Base-by-base conservation (phyloP, 2,888 invertebrate genomes). In the Drosophila cognata region DNA sequence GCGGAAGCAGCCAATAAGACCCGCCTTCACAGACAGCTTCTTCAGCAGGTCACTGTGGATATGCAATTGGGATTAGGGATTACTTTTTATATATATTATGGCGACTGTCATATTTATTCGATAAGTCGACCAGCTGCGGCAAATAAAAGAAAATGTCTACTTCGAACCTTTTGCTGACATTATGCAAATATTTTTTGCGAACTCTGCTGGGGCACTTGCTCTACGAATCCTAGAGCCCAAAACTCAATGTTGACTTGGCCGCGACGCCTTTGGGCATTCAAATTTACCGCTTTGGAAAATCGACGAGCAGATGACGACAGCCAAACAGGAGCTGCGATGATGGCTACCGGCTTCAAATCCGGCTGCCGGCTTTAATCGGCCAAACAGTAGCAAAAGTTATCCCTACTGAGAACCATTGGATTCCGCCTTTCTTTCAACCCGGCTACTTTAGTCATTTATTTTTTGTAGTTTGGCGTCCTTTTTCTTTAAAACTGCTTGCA, bases 1-100 rank as follows among this genome's bases (percentile, higher is more conserved):
- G 85, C 98, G 95, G 93, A 98, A 98, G 93, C 99, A 99, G 31
- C 99, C 99, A 82, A 98, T 98, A 28, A 98, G 94, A 8, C 98
- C 98, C 94, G 97, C 97, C 80, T 96, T 96, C 1, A 97, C 97
- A 0, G 97, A 96, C 11, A 97, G 96, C 91, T 97, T 97, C 87
- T 96, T 96, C 21, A 97, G 93, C 73, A 97, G 95, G 90, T 97
- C 97, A 53, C 97, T 97, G 91, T 4, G 38, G 35, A 36, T 36
- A 43, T 33, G 41, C 56, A 50, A 91, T 84, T 91, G 63, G 21
- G 31, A 93, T 77, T 68, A 31, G 61, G 79, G 79, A 77, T 84
- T 84, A 81, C 57, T 41, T 56, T 41, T 31, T 41, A 63, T 35
- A 50, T 25, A 59, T 67, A 68, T 79, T 77, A 79, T 72, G 73